These are phyloP conservation scores for Bostrychus sinensis DNA, from an alignment of 2,113 vertebrate genomes.

Conservation along the genomic window DNA sequence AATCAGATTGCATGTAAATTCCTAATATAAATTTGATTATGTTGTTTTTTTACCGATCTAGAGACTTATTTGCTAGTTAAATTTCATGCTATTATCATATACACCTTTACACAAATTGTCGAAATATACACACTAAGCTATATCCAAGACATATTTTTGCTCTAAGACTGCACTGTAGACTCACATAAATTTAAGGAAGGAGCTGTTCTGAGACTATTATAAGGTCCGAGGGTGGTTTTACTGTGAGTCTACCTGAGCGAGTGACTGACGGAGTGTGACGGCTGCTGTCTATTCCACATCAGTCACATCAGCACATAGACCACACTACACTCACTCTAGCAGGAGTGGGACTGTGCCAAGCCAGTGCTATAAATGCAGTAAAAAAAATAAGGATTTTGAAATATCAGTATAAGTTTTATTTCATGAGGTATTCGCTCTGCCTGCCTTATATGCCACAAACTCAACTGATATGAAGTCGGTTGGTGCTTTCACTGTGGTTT, in stretches of 20 bases:
- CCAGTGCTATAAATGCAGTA: background rate
- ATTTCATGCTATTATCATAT: no score
- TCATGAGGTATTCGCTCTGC: no score
- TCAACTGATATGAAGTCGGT: no score
- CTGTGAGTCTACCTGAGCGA: background rate
- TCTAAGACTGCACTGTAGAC: background rate
- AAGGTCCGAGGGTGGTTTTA: background rate
- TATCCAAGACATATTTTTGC: no score
- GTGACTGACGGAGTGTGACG: constrained; percentile 20
- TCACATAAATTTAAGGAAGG: background rate
- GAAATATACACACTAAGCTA: no score
- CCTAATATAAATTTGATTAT: no score
- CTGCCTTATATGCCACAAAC: no score
- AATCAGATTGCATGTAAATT: no score
- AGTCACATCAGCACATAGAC: constrained; percentile 8
- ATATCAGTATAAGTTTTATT: no score
- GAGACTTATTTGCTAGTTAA: no score
- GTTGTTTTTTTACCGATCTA: no score
- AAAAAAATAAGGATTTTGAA: background rate
- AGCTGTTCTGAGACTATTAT: background rate
- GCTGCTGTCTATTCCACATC: constrained; percentile 10
- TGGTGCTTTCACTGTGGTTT: background rate
- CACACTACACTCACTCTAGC: background rate
- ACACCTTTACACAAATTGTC: no score
- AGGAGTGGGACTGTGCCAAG: background rate